Conservation (phyloP, 2,888 invertebrate genomes). For the Bombylius discolor region DNA sequence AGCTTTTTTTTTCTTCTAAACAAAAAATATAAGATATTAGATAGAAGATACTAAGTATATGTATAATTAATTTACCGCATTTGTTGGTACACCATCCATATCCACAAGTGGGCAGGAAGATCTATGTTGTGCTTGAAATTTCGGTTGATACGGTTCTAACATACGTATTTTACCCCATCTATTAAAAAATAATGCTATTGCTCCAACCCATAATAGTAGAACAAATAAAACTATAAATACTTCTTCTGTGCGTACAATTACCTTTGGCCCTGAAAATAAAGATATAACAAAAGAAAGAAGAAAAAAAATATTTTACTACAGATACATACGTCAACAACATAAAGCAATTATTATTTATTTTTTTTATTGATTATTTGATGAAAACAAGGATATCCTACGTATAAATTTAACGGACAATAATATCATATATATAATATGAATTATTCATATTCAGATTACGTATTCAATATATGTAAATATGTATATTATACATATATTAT, state of each 20-base stretch:
- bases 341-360: too few species aligned
- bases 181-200: slow-evolving; percentile 82
- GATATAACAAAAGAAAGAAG: not conserved
- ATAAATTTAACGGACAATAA: too few species aligned
- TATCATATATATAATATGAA: too few species aligned
- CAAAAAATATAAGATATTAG: not conserved
- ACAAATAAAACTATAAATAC: slow-evolving; percentile 74
- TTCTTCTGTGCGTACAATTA: slow-evolving; percentile 73
- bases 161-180: slow-evolving; percentile 90
- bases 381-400: too few species aligned
- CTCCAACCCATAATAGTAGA: slow-evolving; percentile 75
- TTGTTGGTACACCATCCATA: slow-evolving; percentile 27
- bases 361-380: too few species aligned
- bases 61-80: slow-evolving; percentile 24
- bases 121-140: slow-evolving; percentile 75
- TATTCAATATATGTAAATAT: too few species aligned
- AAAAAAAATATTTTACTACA: not conserved
- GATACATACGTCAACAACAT: too few species aligned
- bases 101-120: slow-evolving; percentile 60
- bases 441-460: too few species aligned
- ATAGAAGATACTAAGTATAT: not conserved
- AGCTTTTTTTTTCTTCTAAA: not conserved
- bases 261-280: slow-evolving; percentile 41
- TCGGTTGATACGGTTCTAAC: slow-evolving; percentile 83
- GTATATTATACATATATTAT: too few species aligned